Conservation (phyloP, 2,113 vertebrate species). For the Sylvilagus bachmani region DNA sequence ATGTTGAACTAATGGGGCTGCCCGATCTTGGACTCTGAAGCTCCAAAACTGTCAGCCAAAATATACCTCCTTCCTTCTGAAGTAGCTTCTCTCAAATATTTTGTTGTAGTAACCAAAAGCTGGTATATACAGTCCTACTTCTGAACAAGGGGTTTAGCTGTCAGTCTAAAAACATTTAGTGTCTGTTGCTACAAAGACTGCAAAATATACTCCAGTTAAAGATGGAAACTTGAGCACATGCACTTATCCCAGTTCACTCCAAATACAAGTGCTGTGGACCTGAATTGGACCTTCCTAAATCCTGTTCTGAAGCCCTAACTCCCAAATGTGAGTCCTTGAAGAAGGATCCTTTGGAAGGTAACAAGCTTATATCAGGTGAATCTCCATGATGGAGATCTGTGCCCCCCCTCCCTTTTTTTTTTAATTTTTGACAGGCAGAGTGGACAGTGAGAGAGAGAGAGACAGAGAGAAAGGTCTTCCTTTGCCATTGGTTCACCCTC, state of each 20-base stretch:
- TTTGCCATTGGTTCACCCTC: too few species aligned
- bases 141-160: not conserved
- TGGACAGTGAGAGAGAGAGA: too few species aligned
- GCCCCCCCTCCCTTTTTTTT: too few species aligned
- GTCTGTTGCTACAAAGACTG: not conserved
- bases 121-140: not conserved
- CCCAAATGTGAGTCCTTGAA: not conserved
- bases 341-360: not conserved
- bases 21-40: too few species aligned
- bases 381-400: not conserved
- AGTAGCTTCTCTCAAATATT: too few species aligned
- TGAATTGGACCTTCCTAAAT: not conserved
- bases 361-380: not conserved
- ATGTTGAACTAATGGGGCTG: too few species aligned
- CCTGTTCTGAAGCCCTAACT: not conserved
- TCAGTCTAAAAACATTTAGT: conserved; percentile 5
- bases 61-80: too few species aligned
- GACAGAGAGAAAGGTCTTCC: too few species aligned
- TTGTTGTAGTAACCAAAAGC: too few species aligned
- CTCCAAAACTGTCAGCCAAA: too few species aligned
- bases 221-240: not conserved
- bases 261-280: not conserved
- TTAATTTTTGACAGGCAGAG: too few species aligned
- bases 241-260: not conserved
- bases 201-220: not conserved